A percentile compares a stretch with the other conserved stretches of the same genome.
These are phyloP conservation scores for Sylvietta virens DNA, from an alignment of 2,113 vertebrate genomes.

Conservation along the genomic window DNA sequence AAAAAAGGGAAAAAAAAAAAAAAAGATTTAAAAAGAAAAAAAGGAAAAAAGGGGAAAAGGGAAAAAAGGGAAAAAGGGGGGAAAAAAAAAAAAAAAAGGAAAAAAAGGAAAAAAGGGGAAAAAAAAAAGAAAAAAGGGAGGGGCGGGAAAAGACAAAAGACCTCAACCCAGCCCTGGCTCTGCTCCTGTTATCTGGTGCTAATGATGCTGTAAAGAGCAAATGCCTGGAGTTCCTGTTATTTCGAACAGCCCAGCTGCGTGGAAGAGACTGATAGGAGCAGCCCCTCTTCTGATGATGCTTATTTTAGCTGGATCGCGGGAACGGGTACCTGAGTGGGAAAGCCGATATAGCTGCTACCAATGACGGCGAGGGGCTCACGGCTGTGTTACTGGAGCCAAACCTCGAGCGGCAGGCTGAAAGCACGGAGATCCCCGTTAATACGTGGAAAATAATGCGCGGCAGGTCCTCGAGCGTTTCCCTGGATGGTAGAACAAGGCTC, in stretches of 20 bases:
- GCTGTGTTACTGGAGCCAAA: not conserved
- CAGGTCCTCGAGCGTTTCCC: not conserved
- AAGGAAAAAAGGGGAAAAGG: too few species aligned
- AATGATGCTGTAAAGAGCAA: not conserved
- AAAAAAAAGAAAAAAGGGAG: too few species aligned
- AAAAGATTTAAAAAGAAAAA: too few species aligned
- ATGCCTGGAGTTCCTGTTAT: not conserved
- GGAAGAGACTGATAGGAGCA: not conserved
- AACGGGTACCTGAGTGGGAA: not conserved
- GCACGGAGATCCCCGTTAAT: not conserved
- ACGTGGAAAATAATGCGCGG: not conserved
- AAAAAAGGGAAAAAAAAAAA: too few species aligned
- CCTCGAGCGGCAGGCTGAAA: not conserved
- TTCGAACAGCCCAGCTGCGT: not conserved
- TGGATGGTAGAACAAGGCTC: fast-evolving
- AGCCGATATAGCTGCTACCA: not conserved
- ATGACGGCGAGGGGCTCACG: not conserved
- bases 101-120: too few species aligned
- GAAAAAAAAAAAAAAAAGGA: fast-evolving
- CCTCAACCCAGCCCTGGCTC: not conserved
- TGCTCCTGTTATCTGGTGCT: not conserved
- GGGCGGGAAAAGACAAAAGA: too few species aligned
- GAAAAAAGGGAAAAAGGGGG: fast-evolving
- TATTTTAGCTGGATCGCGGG: not conserved
- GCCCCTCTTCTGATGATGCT: not conserved